Evolutionary conservation across 2,113 vertebrate species (phyloP), one percentile per base, ranked within the genome.

Genomic region (Heloderma charlesbogerti): DNA sequence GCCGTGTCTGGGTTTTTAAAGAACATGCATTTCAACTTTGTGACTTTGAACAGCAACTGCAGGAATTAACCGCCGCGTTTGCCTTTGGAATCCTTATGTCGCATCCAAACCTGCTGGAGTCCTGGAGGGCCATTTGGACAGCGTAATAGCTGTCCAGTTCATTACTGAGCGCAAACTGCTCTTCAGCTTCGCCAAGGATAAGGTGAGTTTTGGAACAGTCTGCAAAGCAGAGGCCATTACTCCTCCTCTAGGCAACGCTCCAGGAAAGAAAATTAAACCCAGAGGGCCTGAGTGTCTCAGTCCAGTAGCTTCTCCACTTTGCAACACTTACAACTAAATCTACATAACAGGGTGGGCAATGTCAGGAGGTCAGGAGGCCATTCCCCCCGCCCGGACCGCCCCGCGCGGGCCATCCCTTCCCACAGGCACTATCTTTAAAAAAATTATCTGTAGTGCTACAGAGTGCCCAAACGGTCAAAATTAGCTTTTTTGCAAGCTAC

Each of bases 161-260:
- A 96, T 98, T 90, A 94, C 95, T 87, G 92, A 94, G 87, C 97
- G 97, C 91, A 98, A 97, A 81, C 98, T 98, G 79, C 97, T 98
- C 88, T 96, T 98, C 93, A 98, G 98, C 96, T 99, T 97, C 91
- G 98, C 98, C 89, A 97, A 96, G 95, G 98, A 98, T 90, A 98
- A 98, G 97, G 98, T 98, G 94, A 93, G 79, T 83, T 16, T n/a
- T 54, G 80, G 63, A 74, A 29, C 8, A 40, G 66, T 7, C n/a
- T n/a, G 43, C 22, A 37, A 48, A 48, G n/a, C 16, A 31, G 12
- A 57, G 22, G 29, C 29, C 31, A 3, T 63, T 66, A 77, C 8
- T 29, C 9, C 13, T 60, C 12, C 3, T 29, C n/a, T 82, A 89
- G 13, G 37, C 67, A 83, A 34, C 5, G 4, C 34, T 60, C 60